Base-by-base conservation (phyloP, 2,797 vertebrate genomes). In the Anolis apletophallus region DNA sequence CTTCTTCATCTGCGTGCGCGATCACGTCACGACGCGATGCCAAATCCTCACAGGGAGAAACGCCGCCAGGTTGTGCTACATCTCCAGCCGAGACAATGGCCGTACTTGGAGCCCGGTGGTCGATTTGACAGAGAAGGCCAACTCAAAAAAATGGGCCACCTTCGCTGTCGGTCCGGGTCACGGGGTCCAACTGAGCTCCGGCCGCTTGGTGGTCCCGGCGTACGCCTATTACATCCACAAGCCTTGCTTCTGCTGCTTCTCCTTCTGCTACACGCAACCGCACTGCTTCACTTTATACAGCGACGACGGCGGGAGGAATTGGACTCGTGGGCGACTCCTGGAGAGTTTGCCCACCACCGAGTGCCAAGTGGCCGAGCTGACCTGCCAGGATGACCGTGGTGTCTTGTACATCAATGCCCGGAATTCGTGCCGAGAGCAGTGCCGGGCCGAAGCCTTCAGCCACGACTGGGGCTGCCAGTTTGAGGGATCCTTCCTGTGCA, bases 101-200 rank as follows among this genome's bases (percentile, higher is more conserved):
- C 90, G 46, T 32, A 94, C 87, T 0, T 99, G 98, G 99, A 96
- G 93, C 55, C 83, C 87, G 0, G 67, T 88, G 0, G 96, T 59
- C 13, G 98, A 99, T 87, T 85, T 99, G 84, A 99, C 98, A 0
- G 93, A 96, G 19, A 90, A 96, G 0, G 17, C 92, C 0, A 93
- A 96, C 2, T 14, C 97, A 74, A 74, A 87, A 29, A 96, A 87
- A 0, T 99, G 98, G 97, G 98, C 98, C 89, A 99, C 99, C 0
- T 98, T 99, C 1, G 98, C 97, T 0, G 98, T 99, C 52, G 98
- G 99, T 2, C 98, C 98, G 0, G 99, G 99, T 11, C 99, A 99
- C 0, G 99, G 98, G 0, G 89, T 99, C 8, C 98, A 98, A 92
- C 91, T 98, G 89, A 90, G 90, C 55, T 97, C 95, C 0, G 98